These are phyloP conservation scores for Scelioninae gen. 1 DNA, from an alignment of 2,888 invertebrate genomes.

Conservation along the genomic window DNA sequence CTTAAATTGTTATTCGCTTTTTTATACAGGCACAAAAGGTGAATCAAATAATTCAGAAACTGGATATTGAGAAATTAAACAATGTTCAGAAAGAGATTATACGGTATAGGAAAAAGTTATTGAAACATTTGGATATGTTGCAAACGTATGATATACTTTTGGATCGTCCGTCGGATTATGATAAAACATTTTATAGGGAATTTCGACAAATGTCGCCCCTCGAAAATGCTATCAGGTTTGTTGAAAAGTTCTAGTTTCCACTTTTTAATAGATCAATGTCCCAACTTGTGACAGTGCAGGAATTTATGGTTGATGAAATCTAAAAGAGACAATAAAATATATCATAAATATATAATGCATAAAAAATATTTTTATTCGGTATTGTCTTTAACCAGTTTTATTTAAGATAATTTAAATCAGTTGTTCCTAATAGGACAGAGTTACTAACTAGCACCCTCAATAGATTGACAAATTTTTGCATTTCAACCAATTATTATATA, in stretches of 20 bases:
- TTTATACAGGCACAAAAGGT: conserved; percentile 77
- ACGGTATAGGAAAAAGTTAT: conserved; percentile 87
- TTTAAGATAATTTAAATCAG: no score
- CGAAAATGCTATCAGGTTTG: conserved; percentile 86
- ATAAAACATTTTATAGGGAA: conserved; percentile 88
- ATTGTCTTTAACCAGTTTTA: no score
- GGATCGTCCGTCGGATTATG: conserved; percentile 85
- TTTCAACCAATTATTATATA: neutral
- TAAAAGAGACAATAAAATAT: no score
- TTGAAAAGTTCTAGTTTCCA: neutral
- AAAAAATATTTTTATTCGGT: no score
- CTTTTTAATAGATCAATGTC: no score
- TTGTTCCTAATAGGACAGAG: no score
- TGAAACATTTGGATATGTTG: conserved; percentile 89
- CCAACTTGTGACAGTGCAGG: conserved; percentile 80
- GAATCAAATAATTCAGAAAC: conserved; percentile 82
- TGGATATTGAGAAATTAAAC: conserved; percentile 85
- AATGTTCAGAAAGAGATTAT: conserved; percentile 89
- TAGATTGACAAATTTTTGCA: neutral
- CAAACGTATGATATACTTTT: conserved; percentile 88
- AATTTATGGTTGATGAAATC: conserved; percentile 85
- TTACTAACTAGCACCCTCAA: neutral
- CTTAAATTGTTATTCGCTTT: conserved; percentile 1
- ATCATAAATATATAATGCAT: no score
- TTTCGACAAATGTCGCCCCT: conserved; percentile 88